These are phyloP conservation scores for Macquaria australasica DNA, from an alignment of 2,113 vertebrate genomes.

Conservation along the genomic window DNA sequence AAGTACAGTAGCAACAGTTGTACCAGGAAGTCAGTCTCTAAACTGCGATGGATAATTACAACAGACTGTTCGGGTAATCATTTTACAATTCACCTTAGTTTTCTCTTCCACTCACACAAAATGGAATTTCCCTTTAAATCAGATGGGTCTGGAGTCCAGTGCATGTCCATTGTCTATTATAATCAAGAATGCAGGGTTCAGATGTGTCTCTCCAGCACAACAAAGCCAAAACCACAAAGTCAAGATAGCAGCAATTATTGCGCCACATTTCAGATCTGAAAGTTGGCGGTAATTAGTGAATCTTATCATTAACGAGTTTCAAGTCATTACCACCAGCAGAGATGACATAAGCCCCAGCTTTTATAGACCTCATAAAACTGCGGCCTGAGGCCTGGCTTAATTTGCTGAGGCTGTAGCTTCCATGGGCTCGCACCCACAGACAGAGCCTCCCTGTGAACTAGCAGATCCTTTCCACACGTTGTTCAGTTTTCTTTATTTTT, in stretches of 20 bases:
- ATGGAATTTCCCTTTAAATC: not conserved
- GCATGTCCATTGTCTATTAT: not conserved
- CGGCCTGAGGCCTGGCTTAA: conserved; percentile 53
- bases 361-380: conserved; percentile 72
- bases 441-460: conserved; percentile 42
- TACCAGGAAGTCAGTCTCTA: not conserved
- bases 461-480: conserved; percentile 25
- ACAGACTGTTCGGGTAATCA: not conserved
- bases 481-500: conserved; percentile 16
- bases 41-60: not conserved
- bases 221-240: conserved; percentile 54
- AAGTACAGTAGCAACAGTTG: not conserved
- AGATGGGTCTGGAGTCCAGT: not conserved
- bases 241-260: conserved; percentile 61
- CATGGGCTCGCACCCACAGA: conserved; percentile 51
- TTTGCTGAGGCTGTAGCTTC: conserved; percentile 61
- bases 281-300: conserved; percentile 71
- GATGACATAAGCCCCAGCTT: conserved; percentile 64
- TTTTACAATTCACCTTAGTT: not conserved
- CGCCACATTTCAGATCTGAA: conserved; percentile 68
- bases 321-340: conserved; percentile 74
- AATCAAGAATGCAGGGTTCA: conserved; percentile 3
- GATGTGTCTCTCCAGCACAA: conserved; percentile 20
- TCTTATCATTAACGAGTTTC: conserved; percentile 66
- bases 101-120: not conserved